Percentiles rank a stretch among this genome's conserved stretches.
These are phyloP conservation scores for Thecocarcelia acutangulata DNA, from an alignment of 2,888 invertebrate species.

Conservation along the genomic window DNA sequence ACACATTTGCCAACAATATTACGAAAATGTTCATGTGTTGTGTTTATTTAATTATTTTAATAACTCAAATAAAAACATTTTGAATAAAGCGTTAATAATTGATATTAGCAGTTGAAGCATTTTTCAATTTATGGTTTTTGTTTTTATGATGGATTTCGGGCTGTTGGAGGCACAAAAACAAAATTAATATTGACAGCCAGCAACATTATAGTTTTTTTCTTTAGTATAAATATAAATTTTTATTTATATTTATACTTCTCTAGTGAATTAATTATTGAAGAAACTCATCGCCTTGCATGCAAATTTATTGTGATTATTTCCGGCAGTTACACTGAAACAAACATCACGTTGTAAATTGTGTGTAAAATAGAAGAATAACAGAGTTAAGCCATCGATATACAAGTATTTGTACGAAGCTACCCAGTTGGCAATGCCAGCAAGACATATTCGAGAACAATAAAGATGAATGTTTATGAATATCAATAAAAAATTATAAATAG, in stretches of 20 bases:
- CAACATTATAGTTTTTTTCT: slow-evolving; percentile 12
- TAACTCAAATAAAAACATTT: slow-evolving; percentile 23
- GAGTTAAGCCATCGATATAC: neutral
- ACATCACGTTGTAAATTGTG: slow-evolving; percentile 20
- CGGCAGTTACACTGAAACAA: slow-evolving; percentile 59
- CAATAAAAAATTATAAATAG: too few relatives aligned
- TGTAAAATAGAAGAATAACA: neutral
- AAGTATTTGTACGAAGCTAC: too few relatives aligned
- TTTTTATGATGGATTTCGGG: slow-evolving; percentile 28
- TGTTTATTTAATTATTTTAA: slow-evolving; percentile 21
- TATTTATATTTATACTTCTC: slow-evolving; percentile 15
- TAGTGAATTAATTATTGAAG: slow-evolving; percentile 13
- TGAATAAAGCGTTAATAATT: slow-evolving; percentile 64
- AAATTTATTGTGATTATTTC: slow-evolving; percentile 56
- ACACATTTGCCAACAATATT: neutral
- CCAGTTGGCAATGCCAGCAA: too few relatives aligned
- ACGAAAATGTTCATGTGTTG: neutral
- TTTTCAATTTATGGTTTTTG: slow-evolving; percentile 1
- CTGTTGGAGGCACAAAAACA: neutral
- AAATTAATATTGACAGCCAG: slow-evolving; percentile 34
- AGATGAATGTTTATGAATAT: too few relatives aligned
- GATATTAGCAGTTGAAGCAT: slow-evolving; percentile 36
- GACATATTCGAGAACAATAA: too few relatives aligned
- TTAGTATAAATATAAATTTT: too few relatives aligned
- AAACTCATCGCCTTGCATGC: slow-evolving; percentile 22